These are phyloP conservation scores for Bombyx mandarina DNA, from an alignment of 1,140 invertebrate genomes.

Conservation along the genomic window DNA sequence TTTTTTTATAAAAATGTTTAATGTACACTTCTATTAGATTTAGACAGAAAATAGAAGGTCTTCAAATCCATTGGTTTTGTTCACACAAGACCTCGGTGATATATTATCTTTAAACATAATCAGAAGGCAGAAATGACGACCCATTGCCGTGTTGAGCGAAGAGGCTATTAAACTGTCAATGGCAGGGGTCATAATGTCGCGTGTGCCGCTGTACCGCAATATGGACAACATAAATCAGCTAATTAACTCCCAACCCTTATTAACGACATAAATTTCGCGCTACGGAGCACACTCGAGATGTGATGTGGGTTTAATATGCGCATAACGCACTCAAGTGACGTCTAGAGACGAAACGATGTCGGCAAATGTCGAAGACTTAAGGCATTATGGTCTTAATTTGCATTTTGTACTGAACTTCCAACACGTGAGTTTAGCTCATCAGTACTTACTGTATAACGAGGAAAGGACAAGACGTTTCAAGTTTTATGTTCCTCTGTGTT, in stretches of 20 bases:
- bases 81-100: neutral
- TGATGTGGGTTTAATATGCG: constrained; percentile 44
- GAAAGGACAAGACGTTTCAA: too few relatives aligned
- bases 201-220: constrained; percentile 31
- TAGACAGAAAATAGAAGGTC: too few relatives aligned
- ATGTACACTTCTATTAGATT: too few relatives aligned
- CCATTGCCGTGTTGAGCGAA: constrained; percentile 9
- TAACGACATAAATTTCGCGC: constrained; percentile 62
- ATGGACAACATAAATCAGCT: constrained; percentile 56
- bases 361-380: neutral
- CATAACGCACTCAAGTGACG: constrained; percentile 35
- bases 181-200: constrained; percentile 31
- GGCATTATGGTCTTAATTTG: too few relatives aligned
- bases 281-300: constrained; percentile 35
- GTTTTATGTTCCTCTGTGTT: too few relatives aligned
- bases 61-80: too few relatives aligned
- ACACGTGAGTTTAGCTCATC: too few relatives aligned
- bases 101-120: constrained; percentile 21
- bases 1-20: too few relatives aligned
- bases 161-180: constrained; percentile 48
- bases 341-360: constrained; percentile 11
- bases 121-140: constrained; percentile 1
- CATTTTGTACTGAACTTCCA: too few relatives aligned
- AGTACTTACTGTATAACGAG: too few relatives aligned
- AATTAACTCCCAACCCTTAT: constrained; percentile 60